Evolutionary conservation across 2,113 vertebrate genomes (phyloP).

Genomic region (Falcunculus frontatus): DNA sequence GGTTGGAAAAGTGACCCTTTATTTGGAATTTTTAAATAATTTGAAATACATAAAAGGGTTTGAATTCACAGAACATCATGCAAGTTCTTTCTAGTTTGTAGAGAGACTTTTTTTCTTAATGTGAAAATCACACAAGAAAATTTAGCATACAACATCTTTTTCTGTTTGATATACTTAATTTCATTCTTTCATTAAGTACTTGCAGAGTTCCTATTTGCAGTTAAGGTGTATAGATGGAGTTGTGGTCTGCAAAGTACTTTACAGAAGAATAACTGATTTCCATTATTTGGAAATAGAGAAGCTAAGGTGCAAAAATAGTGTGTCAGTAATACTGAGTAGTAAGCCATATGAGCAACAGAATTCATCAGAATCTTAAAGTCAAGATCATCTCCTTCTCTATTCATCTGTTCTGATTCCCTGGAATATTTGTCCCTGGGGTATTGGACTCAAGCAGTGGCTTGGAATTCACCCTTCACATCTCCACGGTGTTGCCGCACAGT

Average conservation of each 20-base stretch:
- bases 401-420: not conserved
- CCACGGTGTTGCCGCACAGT: not conserved
- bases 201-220: not conserved
- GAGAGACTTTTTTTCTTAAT: not conserved
- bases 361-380: not conserved
- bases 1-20: not conserved
- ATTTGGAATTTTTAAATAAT: not conserved
- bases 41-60: not conserved
- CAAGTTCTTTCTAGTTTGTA: not conserved
- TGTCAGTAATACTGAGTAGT: not conserved
- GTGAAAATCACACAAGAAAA: not conserved
- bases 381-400: not conserved
- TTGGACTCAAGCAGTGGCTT: not conserved
- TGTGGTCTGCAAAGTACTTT: not conserved
- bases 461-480: not conserved
- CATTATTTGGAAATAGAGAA: not conserved
- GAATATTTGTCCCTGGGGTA: not conserved
- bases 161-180: not conserved
- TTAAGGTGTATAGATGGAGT: not conserved
- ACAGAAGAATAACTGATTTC: not conserved
- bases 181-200: not conserved
- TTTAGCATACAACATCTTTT: not conserved
- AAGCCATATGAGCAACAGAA: not conserved
- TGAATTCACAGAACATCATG: not conserved
- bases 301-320: not conserved